These are phyloP conservation scores for Furnarius figulus DNA, from an alignment of 2,113 vertebrate species.

Conservation along the genomic window DNA sequence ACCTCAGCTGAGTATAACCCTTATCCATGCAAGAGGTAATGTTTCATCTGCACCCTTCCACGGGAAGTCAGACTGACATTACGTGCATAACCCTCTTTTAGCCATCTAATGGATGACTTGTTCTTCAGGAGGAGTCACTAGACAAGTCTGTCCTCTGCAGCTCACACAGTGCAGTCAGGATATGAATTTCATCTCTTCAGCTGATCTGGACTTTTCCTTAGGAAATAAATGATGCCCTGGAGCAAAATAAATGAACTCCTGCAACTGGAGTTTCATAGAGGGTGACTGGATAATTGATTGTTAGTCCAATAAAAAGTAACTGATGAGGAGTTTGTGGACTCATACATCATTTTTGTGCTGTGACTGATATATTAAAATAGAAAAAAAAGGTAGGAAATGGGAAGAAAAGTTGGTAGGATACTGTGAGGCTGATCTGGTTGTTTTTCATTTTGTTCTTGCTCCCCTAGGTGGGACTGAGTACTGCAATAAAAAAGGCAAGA, in stretches of 20 bases:
- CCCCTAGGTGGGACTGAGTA: slow-evolving; percentile 51
- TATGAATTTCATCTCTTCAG: slow-evolving; percentile 17
- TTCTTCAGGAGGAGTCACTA: background rate
- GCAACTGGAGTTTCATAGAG: background rate
- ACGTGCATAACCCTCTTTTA: accelerated
- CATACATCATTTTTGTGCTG: background rate
- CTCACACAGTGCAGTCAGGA: background rate
- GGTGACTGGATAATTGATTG: slow-evolving; percentile 27
- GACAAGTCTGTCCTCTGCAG: background rate
- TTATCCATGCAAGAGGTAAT: background rate
- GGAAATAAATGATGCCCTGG: slow-evolving; percentile 30
- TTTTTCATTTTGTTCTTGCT: background rate
- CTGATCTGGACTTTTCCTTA: background rate
- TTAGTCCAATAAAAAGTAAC: slow-evolving; percentile 18
- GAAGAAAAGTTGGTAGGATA: background rate
- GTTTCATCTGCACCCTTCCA: background rate
- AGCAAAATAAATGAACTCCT: slow-evolving; percentile 29
- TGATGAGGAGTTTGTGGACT: background rate
- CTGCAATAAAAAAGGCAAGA: slow-evolving; percentile 50
- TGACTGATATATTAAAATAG: background rate
- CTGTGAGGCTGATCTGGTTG: background rate
- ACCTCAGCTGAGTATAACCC: background rate
- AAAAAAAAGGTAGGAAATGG: background rate
- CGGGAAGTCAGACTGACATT: background rate
- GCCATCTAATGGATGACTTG: background rate